Conservation (phyloP, 2,888 invertebrate genomes). For the Ctena decussata region DNA sequence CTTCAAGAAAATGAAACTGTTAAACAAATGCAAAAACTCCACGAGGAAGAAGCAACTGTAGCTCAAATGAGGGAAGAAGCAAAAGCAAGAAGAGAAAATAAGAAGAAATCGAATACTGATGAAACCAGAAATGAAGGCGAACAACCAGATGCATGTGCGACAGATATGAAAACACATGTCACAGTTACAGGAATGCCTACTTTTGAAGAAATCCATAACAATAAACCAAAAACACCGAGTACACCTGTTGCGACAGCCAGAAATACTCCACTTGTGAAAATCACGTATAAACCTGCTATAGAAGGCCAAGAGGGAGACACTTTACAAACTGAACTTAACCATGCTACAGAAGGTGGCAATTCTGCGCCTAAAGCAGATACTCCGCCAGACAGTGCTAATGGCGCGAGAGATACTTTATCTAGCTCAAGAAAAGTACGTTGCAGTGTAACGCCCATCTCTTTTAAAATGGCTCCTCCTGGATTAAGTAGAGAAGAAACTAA, state of each 20-base stretch:
- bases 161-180: not conserved
- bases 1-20: constrained; percentile 60
- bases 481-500: constrained; percentile 58
- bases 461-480: constrained; percentile 73
- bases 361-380: not conserved
- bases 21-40: constrained; percentile 48
- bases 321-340: not conserved
- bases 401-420: not conserved
- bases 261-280: constrained; percentile 50
- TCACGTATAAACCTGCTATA: constrained; percentile 49
- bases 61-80: not conserved
- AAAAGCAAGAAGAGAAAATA: constrained; percentile 28
- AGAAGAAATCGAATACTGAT: not conserved
- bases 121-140: not conserved
- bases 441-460: constrained; percentile 65
- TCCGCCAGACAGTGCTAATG: not conserved
- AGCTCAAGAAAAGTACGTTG: not conserved
- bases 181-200: not conserved
- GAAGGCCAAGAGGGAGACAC: not conserved
- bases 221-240: constrained; percentile 9
- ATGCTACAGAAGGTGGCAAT: not conserved
- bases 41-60: not conserved
- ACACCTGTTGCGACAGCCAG: not conserved
- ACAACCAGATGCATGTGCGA: not conserved
- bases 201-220: not conserved